These are phyloP conservation scores for Steatornis caripensis DNA, from an alignment of 2,113 vertebrate species.

Conservation along the genomic window DNA sequence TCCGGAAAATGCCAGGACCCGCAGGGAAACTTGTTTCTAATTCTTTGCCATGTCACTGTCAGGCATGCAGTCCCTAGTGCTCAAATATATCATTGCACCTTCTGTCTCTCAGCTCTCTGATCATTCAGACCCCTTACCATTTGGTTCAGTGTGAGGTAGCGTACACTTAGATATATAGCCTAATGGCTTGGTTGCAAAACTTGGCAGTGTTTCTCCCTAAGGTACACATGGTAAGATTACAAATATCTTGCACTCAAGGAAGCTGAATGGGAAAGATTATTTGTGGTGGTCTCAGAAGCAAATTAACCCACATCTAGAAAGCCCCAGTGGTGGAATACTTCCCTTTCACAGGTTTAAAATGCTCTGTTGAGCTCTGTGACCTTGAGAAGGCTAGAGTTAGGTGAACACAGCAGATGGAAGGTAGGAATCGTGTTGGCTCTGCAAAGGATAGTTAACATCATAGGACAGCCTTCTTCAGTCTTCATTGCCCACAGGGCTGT, in stretches of 20 bases:
- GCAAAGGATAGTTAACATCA: not conserved
- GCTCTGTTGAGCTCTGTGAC: not conserved
- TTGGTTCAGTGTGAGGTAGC: not conserved
- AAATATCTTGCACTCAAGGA: not conserved
- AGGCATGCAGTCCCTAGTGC: not conserved
- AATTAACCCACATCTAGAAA: not conserved
- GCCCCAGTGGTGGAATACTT: not conserved
- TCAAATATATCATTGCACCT: not conserved
- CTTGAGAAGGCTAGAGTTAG: not conserved
- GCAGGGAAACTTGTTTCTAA: not conserved
- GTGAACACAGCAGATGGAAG: not conserved
- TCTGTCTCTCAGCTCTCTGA: slow-evolving; percentile 7
- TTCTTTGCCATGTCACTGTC: not conserved
- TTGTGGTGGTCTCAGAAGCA: not conserved
- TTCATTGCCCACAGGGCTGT: not conserved
- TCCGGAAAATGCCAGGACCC: slow-evolving; percentile 35
- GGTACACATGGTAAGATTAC: not conserved
- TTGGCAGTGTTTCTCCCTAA: not conserved
- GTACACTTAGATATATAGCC: not conserved
- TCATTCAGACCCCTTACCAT: not conserved
- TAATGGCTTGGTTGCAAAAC: not conserved
- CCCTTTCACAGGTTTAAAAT: not conserved
- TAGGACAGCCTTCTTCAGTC: not conserved
- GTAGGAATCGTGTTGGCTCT: not conserved
- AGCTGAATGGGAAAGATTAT: not conserved